Base-by-base conservation (phyloP, 2,888 invertebrate genomes). In the Heliconius hortense region DNA sequence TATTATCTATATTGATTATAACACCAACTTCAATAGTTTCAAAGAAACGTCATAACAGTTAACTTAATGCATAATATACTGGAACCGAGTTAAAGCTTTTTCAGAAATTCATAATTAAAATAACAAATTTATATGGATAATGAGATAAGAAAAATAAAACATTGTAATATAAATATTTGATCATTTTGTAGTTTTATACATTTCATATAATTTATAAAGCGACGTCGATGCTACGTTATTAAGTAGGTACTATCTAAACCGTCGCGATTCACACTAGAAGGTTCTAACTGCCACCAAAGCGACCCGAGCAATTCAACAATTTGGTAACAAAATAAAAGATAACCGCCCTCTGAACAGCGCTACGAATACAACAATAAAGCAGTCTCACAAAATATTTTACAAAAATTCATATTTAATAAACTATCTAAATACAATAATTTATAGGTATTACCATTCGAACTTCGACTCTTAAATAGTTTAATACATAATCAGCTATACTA, bases 1-100 rank as follows among this genome's bases (percentile, higher is more conserved):
- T 90, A 89, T 91, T 89, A 93, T 89, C 93, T 94, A 89, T 82
- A 92, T 93, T 93, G 93, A 93, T 93, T 92, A 93, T 88, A 93
- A 94, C 93, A 93, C 86, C 92, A 93, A 94, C 92, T 91, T 93
- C 87, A 92, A 93, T 93, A 92, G 90, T 90, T 84, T 87, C 86
- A 86, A 90, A 31, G 90, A 90, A 90, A 90, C n/a, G 88, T 88
- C 87, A 93, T 93, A 94, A 94, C 94, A 93, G 92, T 93, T 35
- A 35, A 35, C 35, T 35, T 35, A 35, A 35, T 35, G 92, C 87
- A 91, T 91, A 92, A 89, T 92, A 93, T 94, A 93, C 91, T 94
- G 93, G 93, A 94, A 94, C 94, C 92, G 88, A 93, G 93, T 94
- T 94, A 94, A 94, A 94, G 94, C 94, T 94, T 93, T 91, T 86